Base-by-base conservation (phyloP, 2,888 invertebrate genomes). In the Esperia sulphurella region DNA sequence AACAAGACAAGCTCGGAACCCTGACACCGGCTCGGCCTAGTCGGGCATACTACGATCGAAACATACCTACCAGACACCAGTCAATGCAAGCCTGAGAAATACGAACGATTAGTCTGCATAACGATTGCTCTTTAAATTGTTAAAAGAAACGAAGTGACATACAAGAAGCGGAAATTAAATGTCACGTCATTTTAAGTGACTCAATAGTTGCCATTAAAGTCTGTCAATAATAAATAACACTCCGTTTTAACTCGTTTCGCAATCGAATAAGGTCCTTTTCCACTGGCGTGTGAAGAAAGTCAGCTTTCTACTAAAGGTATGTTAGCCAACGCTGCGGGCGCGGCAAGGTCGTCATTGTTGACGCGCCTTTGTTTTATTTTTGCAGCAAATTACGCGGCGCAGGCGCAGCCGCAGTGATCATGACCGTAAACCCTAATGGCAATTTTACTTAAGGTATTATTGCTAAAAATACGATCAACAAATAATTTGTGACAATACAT, bases 331-430 rank as follows among this genome's bases (percentile, higher is more conserved):
- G 50, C 55, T 56, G 57, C 64, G 57, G 58, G 66, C 55, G 59
- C 46, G 47, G 49, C 75, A 76, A 77, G 77, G 78, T 74, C 75
- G 66, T 51, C 59, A 56, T 61, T 73, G 68, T 75, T 69, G 68
- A 71, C 65, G 63, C 59, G 52, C 65, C 65, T 75, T 80, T 78
- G 73, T 76, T 75, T 74, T 66, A 65, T 65, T 68, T 63, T 63
- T 51, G 57, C 59, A 50, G 54, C 40, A 50, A 54, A 46, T 48
- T 58, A 57, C 45, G 38, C 44, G 29, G 28, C 43, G 43, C 43
- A 21, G 31, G 55, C 56, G 53, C 53, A 28, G 28, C 4, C 38
- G 28, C 7, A 8, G 46, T 51, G 55, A 59, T 75, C 71, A 65
- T 71, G 70, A 69, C 67, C 70, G 63, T 65, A 66, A 58, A 61